Evolutionary conservation across 1,140 invertebrate species (phyloP), one percentile per base, ranked within the genome.

Genomic region (Catajapyx aquilonaris): DNA sequence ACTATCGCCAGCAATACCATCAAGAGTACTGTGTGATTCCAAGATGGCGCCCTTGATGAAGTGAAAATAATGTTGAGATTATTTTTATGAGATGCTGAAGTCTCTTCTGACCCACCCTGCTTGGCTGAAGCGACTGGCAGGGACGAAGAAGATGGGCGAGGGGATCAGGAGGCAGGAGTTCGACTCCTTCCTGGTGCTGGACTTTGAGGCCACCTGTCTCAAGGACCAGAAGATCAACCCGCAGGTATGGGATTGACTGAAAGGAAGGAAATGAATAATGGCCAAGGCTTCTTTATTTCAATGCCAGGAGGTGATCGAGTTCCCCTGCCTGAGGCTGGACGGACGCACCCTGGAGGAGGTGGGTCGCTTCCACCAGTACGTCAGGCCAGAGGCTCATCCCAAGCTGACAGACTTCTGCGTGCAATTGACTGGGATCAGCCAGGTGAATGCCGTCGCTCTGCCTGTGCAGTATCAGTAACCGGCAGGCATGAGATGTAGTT

Each of bases 241-340:
- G 18, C 60, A 60, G 52, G 58, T 28, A 28, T 28, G 23, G n/a
- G n/a, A n/a, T n/a, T n/a, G n/a, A n/a, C n/a, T n/a, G n/a, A n/a
- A n/a, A n/a, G n/a, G n/a, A n/a, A n/a, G n/a, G n/a, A n/a, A n/a
- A n/a, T n/a, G n/a, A n/a, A n/a, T n/a, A n/a, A n/a, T n/a, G n/a
- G n/a, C n/a, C n/a, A n/a, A n/a, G n/a, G n/a, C n/a, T n/a, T 35
- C 7, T 21, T 45, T 44, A 36, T 15, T 36, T 38, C 37, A 32
- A 20, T 56, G 52, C 10, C 59, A 70, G 59, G 71, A 75, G 56
- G 72, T 76, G 10, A 73, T 76, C 33, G 71, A 75, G 52, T 68
- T 74, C 47, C 72, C 71, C 2, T 69, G 69, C 32, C 40, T 70
- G 2, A 69, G 63, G 40, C 39, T 76, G 1, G 67, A 67, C 42